A percentile compares a stretch with the other conserved stretches of the same genome.
Evolutionary conservation across 2,113 vertebrate genomes (phyloP).

Genomic region (Xenopus borealis): DNA sequence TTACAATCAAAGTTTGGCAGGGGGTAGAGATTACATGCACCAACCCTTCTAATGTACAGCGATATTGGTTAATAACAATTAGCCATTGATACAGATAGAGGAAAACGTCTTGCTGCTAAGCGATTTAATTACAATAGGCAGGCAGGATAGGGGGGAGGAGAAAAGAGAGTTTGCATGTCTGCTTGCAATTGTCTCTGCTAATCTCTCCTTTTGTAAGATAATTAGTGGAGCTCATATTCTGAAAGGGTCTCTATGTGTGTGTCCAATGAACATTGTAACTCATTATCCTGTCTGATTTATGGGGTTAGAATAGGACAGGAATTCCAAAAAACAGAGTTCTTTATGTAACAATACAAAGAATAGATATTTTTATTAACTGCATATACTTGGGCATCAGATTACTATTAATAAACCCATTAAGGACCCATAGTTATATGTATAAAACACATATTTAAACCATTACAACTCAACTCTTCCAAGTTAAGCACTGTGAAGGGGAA

Average conservation of each 20-base stretch:
- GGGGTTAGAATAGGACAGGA: conserved; percentile 23
- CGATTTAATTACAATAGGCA: conserved; percentile 31
- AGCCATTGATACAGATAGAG: conserved; percentile 36
- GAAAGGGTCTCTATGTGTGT: conserved; percentile 25
- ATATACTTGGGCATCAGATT: background rate
- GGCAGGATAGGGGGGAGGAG: conserved; percentile 29
- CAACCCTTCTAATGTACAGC: conserved; percentile 1
- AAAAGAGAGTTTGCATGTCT: conserved; percentile 21
- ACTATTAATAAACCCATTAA: too few relatives aligned
- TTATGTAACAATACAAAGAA: background rate
- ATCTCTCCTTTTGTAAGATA: conserved; percentile 44
- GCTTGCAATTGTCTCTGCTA: conserved; percentile 31
- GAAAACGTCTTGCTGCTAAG: conserved; percentile 36
- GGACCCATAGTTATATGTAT: too few relatives aligned
- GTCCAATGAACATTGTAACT: conserved; percentile 28
- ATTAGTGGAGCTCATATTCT: conserved; percentile 31
- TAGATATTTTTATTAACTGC: background rate
- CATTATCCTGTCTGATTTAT: conserved; percentile 38
- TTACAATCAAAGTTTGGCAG: conserved; percentile 7
- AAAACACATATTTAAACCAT: too few relatives aligned
- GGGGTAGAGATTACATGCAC: conserved; percentile 21
- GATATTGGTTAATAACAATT: conserved; percentile 34
- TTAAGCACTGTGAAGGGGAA: too few relatives aligned
- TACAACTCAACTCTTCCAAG: too few relatives aligned
- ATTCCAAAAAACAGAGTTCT: conserved; percentile 12